phyloP scores from a whole-genome alignment of 2,888 invertebrate species.

The Protonemura montana region DNA sequence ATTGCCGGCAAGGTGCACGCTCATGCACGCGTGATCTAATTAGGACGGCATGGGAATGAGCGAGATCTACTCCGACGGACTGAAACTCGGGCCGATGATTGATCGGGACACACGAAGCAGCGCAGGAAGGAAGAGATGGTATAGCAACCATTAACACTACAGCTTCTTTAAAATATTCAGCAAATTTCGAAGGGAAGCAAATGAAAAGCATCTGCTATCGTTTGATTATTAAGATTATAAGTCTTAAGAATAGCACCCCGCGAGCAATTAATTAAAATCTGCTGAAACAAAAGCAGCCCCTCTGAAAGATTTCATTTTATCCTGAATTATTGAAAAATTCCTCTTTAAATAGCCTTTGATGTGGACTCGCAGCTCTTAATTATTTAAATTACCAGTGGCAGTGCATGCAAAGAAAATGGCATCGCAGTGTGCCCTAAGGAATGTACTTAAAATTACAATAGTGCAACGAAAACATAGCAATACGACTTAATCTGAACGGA shows the following conservation, averaged over 20 bases:
- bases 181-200: neutral
- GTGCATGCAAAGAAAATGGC: neutral
- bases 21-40: neutral
- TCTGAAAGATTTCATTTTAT: neutral
- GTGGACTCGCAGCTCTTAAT: neutral
- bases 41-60: neutral
- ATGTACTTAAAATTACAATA: neutral
- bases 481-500: neutral
- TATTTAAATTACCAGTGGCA: neutral
- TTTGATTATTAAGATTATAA: constrained; percentile 2
- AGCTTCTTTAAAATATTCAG: neutral
- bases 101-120: neutral
- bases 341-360: neutral
- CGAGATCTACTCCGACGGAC: neutral
- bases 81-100: neutral
- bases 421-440: neutral
- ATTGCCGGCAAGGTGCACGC: neutral
- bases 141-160: neutral
- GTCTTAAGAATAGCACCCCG: neutral
- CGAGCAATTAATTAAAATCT: neutral
- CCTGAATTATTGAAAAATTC: neutral
- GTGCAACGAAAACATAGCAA: neutral
- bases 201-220: constrained; percentile 12
- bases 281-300: neutral
- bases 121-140: neutral